Evolutionary conservation across 2,113 vertebrate species (phyloP), one percentile per base, ranked within the genome.

Genomic region (Paralichthys olivaceus): DNA sequence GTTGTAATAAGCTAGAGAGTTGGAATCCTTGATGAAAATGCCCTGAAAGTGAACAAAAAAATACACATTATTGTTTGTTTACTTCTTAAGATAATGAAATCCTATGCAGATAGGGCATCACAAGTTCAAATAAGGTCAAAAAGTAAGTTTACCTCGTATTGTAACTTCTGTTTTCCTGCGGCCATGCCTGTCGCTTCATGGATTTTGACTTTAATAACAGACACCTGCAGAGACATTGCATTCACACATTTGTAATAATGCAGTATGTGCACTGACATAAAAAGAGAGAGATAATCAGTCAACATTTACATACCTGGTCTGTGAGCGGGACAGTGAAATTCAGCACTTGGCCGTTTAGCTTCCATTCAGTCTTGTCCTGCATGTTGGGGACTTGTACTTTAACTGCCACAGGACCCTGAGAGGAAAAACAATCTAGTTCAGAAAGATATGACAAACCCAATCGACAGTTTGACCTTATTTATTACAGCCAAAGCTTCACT

Each of bases 301-400:
- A 20, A 49, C 13, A 5, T 62, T 51, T 26, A 20, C 84, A 0
- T 93, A 97, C 98, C 97, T 99, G 98, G 90, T 99, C 98, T 34
- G 97, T 96, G 58, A 99, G 96, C 0, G 97, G 98, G 43, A 99
- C 95, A 3, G 96, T 98, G 91, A 99, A 99, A 86, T 95, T 97
- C 85, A 99, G 89, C 77, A 98, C 94, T 88, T 99, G 98, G 77
- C 98, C 98, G 0, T 94, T 96, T 74, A 99, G 93, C 77, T 99
- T 99, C 98, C 98, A 99, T 96, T 99, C 98, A 0, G 95, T 97
- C 94, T 99, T 99, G 93, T 99, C 98, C 92, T 99, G 98, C 98
- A 99, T 99, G 94, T 98, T 99, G 83, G 97, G 98, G 12, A 99
- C 98, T 67, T 99, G 98, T 8, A 99, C 97, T 93, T 99, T 99